Evolutionary conservation across 2,113 vertebrate genomes (phyloP).

Genomic region (Aplodontia rufa): DNA sequence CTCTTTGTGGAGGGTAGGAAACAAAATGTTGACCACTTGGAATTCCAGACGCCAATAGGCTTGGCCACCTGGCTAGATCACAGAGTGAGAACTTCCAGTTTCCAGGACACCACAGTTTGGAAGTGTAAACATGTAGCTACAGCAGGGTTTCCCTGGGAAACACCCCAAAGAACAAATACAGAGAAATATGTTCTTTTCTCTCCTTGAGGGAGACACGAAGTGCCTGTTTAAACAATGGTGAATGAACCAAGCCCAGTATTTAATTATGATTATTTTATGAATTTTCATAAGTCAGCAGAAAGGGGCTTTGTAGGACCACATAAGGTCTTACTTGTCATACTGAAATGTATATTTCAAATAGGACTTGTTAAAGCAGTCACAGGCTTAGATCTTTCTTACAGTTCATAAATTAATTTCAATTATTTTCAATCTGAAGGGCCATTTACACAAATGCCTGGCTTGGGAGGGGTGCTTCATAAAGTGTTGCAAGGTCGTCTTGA

Average conservation of each 20-base stretch:
- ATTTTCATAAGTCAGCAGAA: neutral
- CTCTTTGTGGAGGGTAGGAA: neutral
- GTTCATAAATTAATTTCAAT: neutral
- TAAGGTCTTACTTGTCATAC: neutral
- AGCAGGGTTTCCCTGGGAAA: neutral
- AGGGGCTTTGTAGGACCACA: neutral
- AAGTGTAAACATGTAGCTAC: neutral
- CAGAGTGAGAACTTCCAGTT: fast-evolving
- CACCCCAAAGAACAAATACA: neutral
- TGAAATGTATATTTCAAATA: constrained; percentile 28
- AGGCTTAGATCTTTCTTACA: neutral
- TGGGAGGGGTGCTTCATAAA: neutral
- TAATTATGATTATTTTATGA: neutral
- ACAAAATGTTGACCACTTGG: neutral
- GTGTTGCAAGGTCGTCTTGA: neutral
- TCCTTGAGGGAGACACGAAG: neutral
- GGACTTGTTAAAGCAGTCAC: neutral
- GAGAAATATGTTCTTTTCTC: neutral
- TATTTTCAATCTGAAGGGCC: neutral
- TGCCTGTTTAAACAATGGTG: neutral
- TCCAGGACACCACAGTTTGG: fast-evolving
- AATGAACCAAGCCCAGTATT: neutral
- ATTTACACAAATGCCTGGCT: neutral
- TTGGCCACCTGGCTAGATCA: neutral
- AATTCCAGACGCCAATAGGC: neutral